Percentiles rank a stretch among this genome's conserved stretches.
Evolutionary conservation across 2,797 vertebrate species (phyloP).

Genomic region (Anniella stebbinsi): DNA sequence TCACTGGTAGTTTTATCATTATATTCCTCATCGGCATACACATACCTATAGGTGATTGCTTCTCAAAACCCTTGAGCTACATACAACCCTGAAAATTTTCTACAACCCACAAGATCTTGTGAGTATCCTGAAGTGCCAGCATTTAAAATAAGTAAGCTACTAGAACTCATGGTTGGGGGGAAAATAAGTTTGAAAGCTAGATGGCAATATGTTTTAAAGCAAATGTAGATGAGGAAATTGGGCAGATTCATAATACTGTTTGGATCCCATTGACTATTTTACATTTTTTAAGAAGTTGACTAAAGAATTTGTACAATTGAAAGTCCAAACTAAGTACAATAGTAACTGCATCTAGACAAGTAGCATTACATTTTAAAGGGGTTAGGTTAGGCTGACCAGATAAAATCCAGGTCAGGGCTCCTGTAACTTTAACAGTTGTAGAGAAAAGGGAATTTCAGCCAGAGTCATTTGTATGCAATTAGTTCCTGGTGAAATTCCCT

Average conservation of each 20-base stretch:
- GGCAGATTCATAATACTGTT: background rate
- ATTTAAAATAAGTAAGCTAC: background rate
- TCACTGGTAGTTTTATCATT: too few species aligned
- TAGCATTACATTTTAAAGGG: background rate
- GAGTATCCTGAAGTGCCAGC: background rate
- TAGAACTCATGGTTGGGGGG: background rate
- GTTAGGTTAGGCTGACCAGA: too few species aligned
- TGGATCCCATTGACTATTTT: background rate
- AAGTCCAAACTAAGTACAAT: background rate
- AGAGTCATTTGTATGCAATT: too few species aligned
- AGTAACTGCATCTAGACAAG: background rate
- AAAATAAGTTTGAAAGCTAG: background rate
- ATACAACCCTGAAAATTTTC: background rate
- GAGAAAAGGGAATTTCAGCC: too few species aligned
- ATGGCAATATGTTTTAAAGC: background rate
- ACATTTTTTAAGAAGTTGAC: background rate
- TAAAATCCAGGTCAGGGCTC: too few species aligned
- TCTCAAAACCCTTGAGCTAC: background rate
- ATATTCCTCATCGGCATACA: background rate
- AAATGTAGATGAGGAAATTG: background rate
- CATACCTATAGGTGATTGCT: background rate
- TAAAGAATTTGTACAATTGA: background rate
- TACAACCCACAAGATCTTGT: background rate
- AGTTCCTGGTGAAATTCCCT: too few species aligned
- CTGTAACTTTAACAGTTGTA: too few species aligned